phyloP scores from a whole-genome alignment of 2,113 vertebrate species.

The Morone saxatilis region DNA sequence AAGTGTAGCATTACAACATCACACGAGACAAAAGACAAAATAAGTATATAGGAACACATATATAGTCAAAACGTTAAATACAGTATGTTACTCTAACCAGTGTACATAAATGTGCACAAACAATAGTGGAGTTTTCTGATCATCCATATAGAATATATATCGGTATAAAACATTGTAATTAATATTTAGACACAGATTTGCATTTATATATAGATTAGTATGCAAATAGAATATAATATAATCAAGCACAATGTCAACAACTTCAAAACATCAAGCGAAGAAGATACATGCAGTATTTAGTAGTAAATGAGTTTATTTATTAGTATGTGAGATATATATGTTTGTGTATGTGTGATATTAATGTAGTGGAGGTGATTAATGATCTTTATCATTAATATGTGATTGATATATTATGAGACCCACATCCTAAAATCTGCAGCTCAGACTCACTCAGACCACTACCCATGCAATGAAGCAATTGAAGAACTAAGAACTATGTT shows the following conservation, averaged over 20 bases:
- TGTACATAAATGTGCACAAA: neutral
- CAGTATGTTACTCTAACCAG: too few species aligned
- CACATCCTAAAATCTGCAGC: neutral
- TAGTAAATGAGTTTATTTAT: neutral
- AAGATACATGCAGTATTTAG: neutral
- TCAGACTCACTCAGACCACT: neutral
- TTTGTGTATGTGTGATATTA: neutral
- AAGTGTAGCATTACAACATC: neutral
- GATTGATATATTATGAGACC: neutral
- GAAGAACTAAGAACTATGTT: too few species aligned
- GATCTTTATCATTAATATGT: neutral
- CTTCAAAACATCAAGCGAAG: neutral
- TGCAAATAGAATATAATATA: too few species aligned
- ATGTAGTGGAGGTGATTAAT: neutral
- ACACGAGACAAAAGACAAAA: neutral
- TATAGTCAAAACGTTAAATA: too few species aligned
- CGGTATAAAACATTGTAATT: too few species aligned
- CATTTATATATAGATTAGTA: neutral
- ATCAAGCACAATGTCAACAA: neutral
- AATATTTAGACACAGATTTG: neutral
- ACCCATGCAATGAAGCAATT: too few species aligned
- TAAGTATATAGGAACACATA: neutral
- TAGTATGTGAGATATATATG: neutral
- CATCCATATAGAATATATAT: neutral
- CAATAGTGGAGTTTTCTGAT: neutral